These are phyloP conservation scores for Spatula clypeata DNA, from an alignment of 2,797 vertebrate species.

Conservation along the genomic window DNA sequence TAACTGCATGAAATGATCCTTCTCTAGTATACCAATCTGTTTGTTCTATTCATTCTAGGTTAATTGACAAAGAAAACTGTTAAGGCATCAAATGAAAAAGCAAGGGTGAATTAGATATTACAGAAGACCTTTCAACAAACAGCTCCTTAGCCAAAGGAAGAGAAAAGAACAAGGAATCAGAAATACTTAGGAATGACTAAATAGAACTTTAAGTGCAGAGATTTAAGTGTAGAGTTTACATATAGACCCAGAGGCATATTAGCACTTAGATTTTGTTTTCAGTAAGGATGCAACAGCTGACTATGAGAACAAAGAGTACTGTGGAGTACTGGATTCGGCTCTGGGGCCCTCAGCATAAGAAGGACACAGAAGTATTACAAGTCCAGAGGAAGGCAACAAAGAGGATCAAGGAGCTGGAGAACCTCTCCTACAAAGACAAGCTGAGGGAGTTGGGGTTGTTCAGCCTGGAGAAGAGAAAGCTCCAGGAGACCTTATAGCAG, in stretches of 20 bases:
- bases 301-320: not conserved
- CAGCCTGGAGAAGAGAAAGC: no score
- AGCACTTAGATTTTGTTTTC: not conserved
- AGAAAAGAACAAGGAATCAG: not conserved
- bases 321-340: no score
- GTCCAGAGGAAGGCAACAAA: no score
- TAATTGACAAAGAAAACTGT: not conserved
- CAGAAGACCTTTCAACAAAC: not conserved
- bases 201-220: not conserved
- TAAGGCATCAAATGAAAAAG: not conserved
- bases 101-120: not conserved
- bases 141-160: not conserved
- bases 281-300: not conserved
- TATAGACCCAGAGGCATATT: not conserved
- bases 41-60: not conserved
- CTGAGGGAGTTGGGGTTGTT: no score
- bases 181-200: not conserved
- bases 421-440: no score
- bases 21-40: not conserved
- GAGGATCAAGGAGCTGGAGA: no score
- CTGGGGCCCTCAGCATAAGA: no score
- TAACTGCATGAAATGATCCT: not conserved
- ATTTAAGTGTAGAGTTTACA: not conserved
- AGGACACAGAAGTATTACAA: no score
- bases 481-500: no score